A percentile compares a stretch with the other conserved stretches of the same genome.
Conservation (phyloP, 2,888 invertebrate species). For the Caenorhabditis wallacei region DNA sequence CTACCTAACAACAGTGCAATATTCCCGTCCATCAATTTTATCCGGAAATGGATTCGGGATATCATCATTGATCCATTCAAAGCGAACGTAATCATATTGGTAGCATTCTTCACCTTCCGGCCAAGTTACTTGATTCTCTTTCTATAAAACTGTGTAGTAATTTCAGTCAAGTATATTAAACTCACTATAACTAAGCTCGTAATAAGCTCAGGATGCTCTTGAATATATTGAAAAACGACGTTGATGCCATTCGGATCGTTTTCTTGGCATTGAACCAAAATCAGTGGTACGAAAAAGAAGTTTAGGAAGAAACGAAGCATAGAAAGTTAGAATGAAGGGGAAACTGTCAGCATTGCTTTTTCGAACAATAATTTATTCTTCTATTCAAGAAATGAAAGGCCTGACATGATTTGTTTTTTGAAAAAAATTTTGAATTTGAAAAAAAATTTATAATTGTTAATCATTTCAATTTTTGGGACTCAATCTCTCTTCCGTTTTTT, state of each 20-base stretch:
- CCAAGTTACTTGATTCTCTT: slow-evolving; percentile 26
- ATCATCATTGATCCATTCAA: slow-evolving; percentile 11
- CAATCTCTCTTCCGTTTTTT: too few relatives aligned
- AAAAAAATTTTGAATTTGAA: too few relatives aligned
- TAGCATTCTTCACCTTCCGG: background rate
- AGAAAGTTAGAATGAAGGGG: background rate
- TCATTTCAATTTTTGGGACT: too few relatives aligned
- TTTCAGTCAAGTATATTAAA: background rate
- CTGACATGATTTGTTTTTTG: too few relatives aligned
- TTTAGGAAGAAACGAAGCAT: too few relatives aligned
- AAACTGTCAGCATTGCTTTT: background rate
- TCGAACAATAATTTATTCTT: background rate
- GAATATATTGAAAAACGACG: slow-evolving; percentile 9
- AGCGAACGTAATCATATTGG: slow-evolving; percentile 38
- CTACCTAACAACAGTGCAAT: slow-evolving; percentile 37
- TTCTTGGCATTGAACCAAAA: background rate
- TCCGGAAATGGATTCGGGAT: slow-evolving; percentile 28
- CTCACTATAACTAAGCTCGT: slow-evolving; percentile 21
- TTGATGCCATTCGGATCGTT: slow-evolving; percentile 9
- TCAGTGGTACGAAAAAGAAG: background rate
- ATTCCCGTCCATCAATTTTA: slow-evolving; percentile 15
- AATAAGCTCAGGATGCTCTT: slow-evolving; percentile 3
- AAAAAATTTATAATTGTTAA: too few relatives aligned
- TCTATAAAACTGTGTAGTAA: slow-evolving; percentile 5
- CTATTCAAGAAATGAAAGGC: too few relatives aligned